These are phyloP conservation scores for Sphenodon punctatus DNA, from an alignment of 2,797 vertebrate species.

Conservation along the genomic window DNA sequence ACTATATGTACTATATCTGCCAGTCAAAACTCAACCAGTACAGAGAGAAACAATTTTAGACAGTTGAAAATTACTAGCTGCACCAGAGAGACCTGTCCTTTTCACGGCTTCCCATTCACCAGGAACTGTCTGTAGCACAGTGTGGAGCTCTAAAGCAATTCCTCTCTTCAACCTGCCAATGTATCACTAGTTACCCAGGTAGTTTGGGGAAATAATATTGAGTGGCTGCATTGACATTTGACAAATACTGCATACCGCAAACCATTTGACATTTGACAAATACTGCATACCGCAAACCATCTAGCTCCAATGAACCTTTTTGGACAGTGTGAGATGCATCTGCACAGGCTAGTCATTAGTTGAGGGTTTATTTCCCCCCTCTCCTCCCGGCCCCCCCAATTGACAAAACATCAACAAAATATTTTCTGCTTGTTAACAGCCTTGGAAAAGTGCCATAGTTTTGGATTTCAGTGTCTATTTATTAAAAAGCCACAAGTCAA, in stretches of 20 bases:
- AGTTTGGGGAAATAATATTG: not conserved
- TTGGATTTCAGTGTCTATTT: slow-evolving; percentile 17
- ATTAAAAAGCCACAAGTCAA: not conserved
- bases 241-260: not conserved
- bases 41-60: not conserved
- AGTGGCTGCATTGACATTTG: not conserved
- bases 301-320: not conserved
- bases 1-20: slow-evolving; percentile 24
- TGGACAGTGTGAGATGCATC: not conserved
- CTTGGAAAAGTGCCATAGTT: not conserved
- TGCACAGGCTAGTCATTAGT: not conserved
- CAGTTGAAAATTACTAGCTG: not conserved
- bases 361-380: no score
- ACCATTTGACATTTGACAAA: not conserved
- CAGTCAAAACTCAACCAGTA: not conserved
- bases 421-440: not conserved
- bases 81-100: not conserved
- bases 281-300: no score
- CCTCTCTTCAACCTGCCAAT: not conserved
- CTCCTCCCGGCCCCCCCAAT: no score
- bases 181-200: not conserved
- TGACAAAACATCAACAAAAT: not conserved
- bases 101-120: not conserved
- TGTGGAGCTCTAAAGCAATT: not conserved
- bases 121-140: not conserved